Evolutionary conservation across 2,888 invertebrate genomes (phyloP), one percentile per base, ranked within the genome.

Genomic region (Ornithoptera alexandrae): DNA sequence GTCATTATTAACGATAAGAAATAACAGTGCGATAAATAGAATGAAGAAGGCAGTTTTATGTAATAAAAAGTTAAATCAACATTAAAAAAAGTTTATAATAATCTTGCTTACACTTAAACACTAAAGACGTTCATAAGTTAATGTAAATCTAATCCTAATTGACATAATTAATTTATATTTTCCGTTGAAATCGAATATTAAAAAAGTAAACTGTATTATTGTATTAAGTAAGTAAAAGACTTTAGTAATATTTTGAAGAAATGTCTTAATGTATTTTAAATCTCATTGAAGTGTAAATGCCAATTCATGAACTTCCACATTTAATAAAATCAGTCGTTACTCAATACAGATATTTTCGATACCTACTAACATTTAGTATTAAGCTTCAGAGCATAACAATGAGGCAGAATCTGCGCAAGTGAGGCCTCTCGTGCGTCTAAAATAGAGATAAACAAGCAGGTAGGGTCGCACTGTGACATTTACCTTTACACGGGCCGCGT

Each of bases 381-480:
- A 65, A 67, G 60, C 46, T 36, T 62, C 18, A 42, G 62, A 65
- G 53, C 67, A 68, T 58, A 42, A 64, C 64, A 68, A 65, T 30
- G 30, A 70, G 67, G 65, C 71, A 70, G 68, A 67, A 62, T 24
- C 57, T 62, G 62, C 67, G 65, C 59, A 73, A 68, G 67, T 70
- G 59, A 62, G 58, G 63, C 39, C 59, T 63, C 72, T 71, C 67
- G 69, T 72, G 70, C 65, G 72, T 74, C 74, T 77, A 75, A 77
- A 77, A 80, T 70, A 76, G 72, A 78, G 74, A 77, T 75, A 78
- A 76, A 76, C 70, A 75, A 74, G 74, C 74, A 75, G 77, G 76
- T 77, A 76, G 75, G 75, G 77, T 76, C 76, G 75, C 77, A 74
- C 76, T 77, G 79, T 85, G 84, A 82, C 84, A 85, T 86, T 86